phyloP scores from a whole-genome alignment of 2,113 vertebrate species.

The Ceuthmochares aereus region DNA sequence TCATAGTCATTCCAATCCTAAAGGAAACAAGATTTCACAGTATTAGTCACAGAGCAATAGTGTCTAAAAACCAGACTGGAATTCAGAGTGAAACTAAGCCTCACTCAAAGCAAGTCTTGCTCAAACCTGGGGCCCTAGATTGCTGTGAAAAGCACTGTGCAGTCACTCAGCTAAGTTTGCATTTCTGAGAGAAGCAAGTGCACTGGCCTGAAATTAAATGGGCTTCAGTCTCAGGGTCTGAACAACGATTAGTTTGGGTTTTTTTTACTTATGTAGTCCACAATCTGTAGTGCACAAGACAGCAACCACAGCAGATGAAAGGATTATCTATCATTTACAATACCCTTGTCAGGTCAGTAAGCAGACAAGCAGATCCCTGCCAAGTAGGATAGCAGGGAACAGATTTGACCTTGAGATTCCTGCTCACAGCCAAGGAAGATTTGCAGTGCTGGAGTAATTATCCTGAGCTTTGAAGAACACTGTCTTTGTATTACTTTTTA shows the following conservation, averaged over 20 bases:
- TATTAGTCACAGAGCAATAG: background rate
- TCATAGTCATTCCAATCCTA: constrained; percentile 99
- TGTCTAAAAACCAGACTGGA: background rate
- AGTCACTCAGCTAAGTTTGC: background rate
- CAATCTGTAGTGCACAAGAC: background rate
- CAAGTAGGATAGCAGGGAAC: constrained; percentile 60
- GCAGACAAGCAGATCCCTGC: constrained; percentile 53
- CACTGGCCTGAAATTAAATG: background rate
- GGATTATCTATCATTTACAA: constrained; percentile 60
- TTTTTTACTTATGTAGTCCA: background rate
- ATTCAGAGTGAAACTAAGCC: background rate
- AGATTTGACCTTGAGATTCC: constrained; percentile 59
- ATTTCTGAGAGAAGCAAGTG: background rate
- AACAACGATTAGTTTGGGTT: background rate
- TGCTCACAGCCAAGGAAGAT: constrained; percentile 40
- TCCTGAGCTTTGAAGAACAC: constrained; percentile 2
- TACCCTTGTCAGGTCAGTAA: constrained; percentile 7
- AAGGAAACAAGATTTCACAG: constrained; percentile 35
- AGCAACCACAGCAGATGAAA: constrained; percentile 5
- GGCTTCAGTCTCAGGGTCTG: background rate
- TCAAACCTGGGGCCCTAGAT: background rate
- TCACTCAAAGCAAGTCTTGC: background rate
- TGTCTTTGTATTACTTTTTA: background rate
- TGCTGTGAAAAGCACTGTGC: background rate
- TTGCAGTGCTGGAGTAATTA: background rate